Conservation (phyloP, 2,888 invertebrate species). For the Brassicogethes aeneus region DNA sequence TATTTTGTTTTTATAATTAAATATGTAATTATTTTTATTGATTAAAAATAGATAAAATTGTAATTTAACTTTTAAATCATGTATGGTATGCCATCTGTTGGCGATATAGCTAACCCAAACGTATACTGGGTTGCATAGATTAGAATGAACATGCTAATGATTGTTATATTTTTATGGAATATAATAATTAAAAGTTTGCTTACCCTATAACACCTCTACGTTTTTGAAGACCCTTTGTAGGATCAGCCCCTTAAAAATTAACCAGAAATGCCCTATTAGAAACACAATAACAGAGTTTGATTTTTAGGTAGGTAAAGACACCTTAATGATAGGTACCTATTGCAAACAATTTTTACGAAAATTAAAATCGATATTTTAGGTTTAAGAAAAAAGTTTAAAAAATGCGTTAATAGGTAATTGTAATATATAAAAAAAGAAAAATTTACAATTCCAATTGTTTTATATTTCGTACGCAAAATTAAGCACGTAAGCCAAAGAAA, state of each 20-base stretch:
- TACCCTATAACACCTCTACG: slow-evolving; percentile 72
- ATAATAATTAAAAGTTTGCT: slow-evolving; percentile 37
- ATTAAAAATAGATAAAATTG: neutral
- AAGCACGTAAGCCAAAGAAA: too few species aligned
- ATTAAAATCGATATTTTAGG: too few species aligned
- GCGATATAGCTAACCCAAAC: neutral
- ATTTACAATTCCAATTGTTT: too few species aligned
- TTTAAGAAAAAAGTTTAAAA: too few species aligned
- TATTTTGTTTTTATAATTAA: neutral
- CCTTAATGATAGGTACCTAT: too few species aligned
- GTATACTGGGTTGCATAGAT: neutral
- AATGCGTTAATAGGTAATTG: too few species aligned
- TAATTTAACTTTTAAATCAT: neutral
- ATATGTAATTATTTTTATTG: neutral
- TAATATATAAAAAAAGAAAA: too few species aligned
- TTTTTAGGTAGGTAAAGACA: too few species aligned
- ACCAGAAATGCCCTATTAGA: slow-evolving; percentile 16
- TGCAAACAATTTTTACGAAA: too few species aligned
- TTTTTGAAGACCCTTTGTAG: slow-evolving; percentile 72
- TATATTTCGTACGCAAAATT: too few species aligned
- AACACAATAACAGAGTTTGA: neutral
- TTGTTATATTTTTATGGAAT: slow-evolving; percentile 3
- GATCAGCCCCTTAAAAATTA: slow-evolving; percentile 64
- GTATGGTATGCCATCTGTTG: neutral
- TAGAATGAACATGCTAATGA: slow-evolving; percentile 4